A percentile compares a stretch with the other conserved stretches of the same genome.
These are phyloP conservation scores for Pocillopora verrucosa DNA, from an alignment of 64 coral and sea anemone genomes.

Conservation along the genomic window DNA sequence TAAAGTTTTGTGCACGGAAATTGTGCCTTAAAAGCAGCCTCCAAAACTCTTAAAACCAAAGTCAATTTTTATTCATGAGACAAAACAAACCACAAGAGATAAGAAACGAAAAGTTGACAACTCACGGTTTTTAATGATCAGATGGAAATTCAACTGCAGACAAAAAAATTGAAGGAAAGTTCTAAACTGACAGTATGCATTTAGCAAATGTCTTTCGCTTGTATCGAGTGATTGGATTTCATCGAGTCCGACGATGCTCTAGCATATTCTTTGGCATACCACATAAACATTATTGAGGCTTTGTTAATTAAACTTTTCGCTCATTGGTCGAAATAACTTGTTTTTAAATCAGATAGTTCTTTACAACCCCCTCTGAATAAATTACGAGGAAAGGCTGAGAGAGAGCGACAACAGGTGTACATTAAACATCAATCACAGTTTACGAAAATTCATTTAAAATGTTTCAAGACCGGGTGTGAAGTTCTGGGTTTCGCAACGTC, in stretches of 20 bases:
- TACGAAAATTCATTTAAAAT: conserved; percentile 10
- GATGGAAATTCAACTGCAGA: neutral
- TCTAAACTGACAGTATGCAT: neutral
- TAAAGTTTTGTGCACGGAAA: no score
- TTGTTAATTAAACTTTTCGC: neutral
- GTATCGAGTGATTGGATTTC: conserved; percentile 15
- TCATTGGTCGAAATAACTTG: neutral
- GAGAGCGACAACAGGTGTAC: neutral
- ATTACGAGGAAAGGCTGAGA: neutral
- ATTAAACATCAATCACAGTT: neutral
- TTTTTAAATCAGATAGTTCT: conserved; percentile 27
- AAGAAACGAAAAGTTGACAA: neutral
- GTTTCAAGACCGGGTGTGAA: conserved; percentile 20
- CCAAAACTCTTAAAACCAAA: neutral
- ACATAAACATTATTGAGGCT: neutral
- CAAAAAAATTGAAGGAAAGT: neutral
- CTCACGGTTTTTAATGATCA: neutral
- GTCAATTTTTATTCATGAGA: conserved; percentile 1
- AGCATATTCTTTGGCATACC: neutral
- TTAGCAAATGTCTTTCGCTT: neutral
- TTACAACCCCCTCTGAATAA: conserved; percentile 24
- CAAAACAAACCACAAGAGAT: neutral
- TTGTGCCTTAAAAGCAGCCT: neutral
- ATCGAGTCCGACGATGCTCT: neutral
- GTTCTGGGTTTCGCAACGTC: neutral